Conservation (phyloP, 1,140 invertebrate species). For the Drosophila pseudoananassae region DNA sequence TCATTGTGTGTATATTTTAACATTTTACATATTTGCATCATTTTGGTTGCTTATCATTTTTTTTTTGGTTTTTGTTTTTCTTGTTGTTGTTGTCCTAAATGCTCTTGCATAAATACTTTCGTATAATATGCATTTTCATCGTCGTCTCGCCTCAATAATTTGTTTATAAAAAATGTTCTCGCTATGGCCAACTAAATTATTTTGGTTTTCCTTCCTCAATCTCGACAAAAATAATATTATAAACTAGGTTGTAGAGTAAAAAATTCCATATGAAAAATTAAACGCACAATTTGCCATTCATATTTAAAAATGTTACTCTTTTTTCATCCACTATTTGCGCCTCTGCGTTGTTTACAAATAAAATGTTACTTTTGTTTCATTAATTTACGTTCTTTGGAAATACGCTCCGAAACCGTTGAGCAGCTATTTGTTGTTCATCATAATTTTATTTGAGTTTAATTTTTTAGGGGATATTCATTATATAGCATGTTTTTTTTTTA, state of each 20-base stretch:
- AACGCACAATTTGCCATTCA: constrained; percentile 61
- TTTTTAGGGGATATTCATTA: constrained; percentile 33
- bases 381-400: constrained; percentile 77
- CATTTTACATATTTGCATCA: constrained; percentile 53
- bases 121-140: constrained; percentile 28
- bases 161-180: constrained; percentile 61
- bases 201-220: constrained; percentile 10
- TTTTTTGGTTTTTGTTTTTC: constrained; percentile 45
- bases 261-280: constrained; percentile 76
- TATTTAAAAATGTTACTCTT: constrained; percentile 56
- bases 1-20: constrained; percentile 69
- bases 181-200: constrained; percentile 70
- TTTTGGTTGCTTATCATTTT: constrained; percentile 28
- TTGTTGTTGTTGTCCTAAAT: constrained; percentile 71
- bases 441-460: constrained; percentile 44
- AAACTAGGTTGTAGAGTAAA: constrained; percentile 77
- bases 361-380: constrained; percentile 52
- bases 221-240: constrained; percentile 58
- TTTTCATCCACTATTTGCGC: constrained; percentile 55
- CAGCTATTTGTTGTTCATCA: constrained; percentile 73
- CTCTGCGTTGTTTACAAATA: constrained; percentile 60
- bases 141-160: constrained; percentile 56
- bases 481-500: constrained; percentile 32
- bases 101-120: constrained; percentile 42
- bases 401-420: constrained; percentile 84